Percentiles rank a stretch among this genome's conserved stretches.
These are phyloP conservation scores for Dreissena rostriformis DNA, from an alignment of 1,140 invertebrate species.

Conservation along the genomic window DNA sequence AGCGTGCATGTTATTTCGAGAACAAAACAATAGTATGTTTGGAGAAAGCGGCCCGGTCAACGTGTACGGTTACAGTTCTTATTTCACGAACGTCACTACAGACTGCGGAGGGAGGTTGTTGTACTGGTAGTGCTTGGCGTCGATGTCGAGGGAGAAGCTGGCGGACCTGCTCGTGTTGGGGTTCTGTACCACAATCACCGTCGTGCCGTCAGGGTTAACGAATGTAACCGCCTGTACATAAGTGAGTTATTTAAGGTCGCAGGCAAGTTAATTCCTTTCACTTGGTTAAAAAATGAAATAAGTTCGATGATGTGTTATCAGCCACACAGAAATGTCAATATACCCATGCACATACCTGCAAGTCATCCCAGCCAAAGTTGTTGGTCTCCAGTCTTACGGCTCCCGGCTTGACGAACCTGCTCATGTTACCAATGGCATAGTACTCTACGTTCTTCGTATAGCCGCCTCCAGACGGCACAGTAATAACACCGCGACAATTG, in stretches of 20 bases:
- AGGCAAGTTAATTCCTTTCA: no score
- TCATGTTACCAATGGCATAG: constrained; percentile 62
- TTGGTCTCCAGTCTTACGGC: constrained; percentile 60
- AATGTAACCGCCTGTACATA: constrained; percentile 51
- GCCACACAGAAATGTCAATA: no score
- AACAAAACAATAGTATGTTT: no score
- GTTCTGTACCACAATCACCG: constrained; percentile 59
- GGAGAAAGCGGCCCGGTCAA: no score
- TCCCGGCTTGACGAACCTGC: constrained; percentile 61
- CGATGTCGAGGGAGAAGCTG: constrained; percentile 30
- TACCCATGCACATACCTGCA: not conserved
- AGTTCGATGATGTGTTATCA: no score
- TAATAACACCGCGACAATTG: constrained; percentile 64
- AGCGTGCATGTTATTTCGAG: no score
- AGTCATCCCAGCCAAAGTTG: constrained; percentile 44
- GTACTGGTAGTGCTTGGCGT: constrained; percentile 44
- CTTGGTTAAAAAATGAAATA: no score
- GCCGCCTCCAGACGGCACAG: constrained; percentile 28
- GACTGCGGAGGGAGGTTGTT: constrained; percentile 42
- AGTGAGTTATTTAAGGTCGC: no score
- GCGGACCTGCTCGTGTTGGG: constrained; percentile 11
- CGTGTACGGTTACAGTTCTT: not conserved
- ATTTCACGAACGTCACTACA: constrained; percentile 45
- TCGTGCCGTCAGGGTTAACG: constrained; percentile 58
- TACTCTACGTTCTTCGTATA: constrained; percentile 63